These are phyloP conservation scores for Drepana arcuata DNA, from an alignment of 1,140 invertebrate species.

Conservation along the genomic window DNA sequence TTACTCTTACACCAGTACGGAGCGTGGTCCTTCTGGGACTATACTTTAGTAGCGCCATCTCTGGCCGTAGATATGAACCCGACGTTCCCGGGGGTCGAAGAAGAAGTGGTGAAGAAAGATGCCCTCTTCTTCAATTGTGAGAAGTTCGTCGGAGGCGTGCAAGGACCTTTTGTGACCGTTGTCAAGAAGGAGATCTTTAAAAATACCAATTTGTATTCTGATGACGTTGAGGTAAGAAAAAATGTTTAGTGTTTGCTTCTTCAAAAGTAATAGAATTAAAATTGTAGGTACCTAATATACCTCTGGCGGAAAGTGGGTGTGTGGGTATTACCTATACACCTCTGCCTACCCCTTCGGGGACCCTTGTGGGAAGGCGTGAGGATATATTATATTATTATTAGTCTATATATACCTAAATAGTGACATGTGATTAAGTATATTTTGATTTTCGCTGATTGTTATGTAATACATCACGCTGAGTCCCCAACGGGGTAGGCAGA, in stretches of 20 bases:
- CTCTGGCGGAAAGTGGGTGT: no score
- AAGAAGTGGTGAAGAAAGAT: slow-evolving; percentile 86
- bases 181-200: slow-evolving; percentile 71
- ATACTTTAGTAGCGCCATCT: slow-evolving; percentile 88
- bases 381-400: no score
- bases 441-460: no score
- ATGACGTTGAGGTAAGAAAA: slow-evolving; percentile 63
- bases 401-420: no score
- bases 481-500: no score
- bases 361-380: no score
- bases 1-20: slow-evolving; percentile 86
- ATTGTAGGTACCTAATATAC: no score
- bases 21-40: slow-evolving; percentile 92
- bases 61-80: slow-evolving; percentile 91
- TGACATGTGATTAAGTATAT: no score
- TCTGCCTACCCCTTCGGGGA: no score
- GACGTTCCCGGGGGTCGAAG: slow-evolving; percentile 74
- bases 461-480: no score
- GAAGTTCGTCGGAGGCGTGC: slow-evolving; percentile 92
- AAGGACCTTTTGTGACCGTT: slow-evolving; percentile 82
- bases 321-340: no score
- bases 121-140: slow-evolving; percentile 93
- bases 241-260: slow-evolving; percentile 4
- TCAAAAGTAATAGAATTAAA: background rate
- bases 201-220: slow-evolving; percentile 51